A percentile compares a stretch with the other conserved stretches of the same genome.
phyloP scores from a whole-genome alignment of 2,888 invertebrate species.

The Aromia moschata region DNA sequence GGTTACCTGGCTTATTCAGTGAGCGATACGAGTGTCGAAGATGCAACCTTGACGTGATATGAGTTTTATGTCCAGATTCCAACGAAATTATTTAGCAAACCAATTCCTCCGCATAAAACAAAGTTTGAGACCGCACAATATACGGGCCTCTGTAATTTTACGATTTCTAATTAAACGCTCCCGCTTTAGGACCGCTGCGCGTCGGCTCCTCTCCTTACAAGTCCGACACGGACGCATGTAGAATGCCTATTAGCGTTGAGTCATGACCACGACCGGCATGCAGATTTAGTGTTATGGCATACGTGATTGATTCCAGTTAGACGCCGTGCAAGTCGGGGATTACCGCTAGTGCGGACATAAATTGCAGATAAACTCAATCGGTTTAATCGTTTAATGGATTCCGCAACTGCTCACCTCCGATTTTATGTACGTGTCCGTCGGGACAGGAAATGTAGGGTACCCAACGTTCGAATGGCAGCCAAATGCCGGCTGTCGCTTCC shows the following conservation, averaged over 20 bases:
- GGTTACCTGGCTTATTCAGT: no score
- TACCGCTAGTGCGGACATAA: constrained; percentile 55
- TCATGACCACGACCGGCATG: constrained; percentile 57
- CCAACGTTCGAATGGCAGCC: constrained; percentile 31
- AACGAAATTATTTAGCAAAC: no score
- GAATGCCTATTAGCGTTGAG: constrained; percentile 30
- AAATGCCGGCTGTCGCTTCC: constrained; percentile 30
- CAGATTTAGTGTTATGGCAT: constrained; percentile 62
- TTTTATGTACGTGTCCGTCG: constrained; percentile 42
- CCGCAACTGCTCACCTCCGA: constrained; percentile 49
- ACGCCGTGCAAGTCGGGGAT: constrained; percentile 50
- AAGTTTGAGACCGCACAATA: no score
- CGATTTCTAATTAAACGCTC: no score
- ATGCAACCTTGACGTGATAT: no score
- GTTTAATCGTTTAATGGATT: constrained; percentile 57
- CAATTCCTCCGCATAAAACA: no score
- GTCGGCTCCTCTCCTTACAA: constrained; percentile 52
- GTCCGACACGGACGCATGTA: constrained; percentile 37
- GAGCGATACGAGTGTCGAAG: no score
- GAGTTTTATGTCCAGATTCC: no score
- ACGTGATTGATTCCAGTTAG: constrained; percentile 58
- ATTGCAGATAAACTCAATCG: constrained; percentile 54
- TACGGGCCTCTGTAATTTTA: no score
- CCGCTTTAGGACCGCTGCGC: no score
- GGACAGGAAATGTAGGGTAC: constrained; percentile 35